Evolutionary conservation across 2,888 invertebrate genomes (phyloP), one percentile per base, ranked within the genome.

Genomic region (Drosophila hawaiiensis): DNA sequence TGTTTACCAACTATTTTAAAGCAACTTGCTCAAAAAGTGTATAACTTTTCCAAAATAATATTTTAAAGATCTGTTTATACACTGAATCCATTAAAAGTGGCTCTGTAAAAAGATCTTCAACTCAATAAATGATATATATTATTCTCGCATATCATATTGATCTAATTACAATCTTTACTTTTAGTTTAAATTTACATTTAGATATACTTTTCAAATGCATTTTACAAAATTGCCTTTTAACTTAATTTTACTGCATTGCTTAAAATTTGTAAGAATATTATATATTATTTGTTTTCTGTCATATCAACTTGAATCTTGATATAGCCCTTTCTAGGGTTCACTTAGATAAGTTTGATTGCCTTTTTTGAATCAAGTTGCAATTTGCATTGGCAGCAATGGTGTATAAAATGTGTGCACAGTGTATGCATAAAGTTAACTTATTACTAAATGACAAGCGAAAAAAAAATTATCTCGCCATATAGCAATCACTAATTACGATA

Each of bases 401-500:
- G n/a, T 5, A 3, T 14, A 1, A 10, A 54, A 19, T 41, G 22
- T 22, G 12, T 16, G 25, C 19, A 70, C 70, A 75, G 71, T 67
- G 33, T n/a, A 25, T 41, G 56, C 53, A 16, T 35, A 67, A 70
- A 61, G 63, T 75, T 29, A 68, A 63, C 68, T 41, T 70, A 66
- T 61, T 53, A 39, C 53, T 29, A 59, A 67, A 47, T 59, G 65
- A 47, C 28, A 63, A 55, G 55, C 39, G 25, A 25, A 10, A 29
- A 58, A 53, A 56, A 53, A 53, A 52, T 53, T 66, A 76, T 68
- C 62, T 61, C 35, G 7, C 29, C 60, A 67, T 76, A 76, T 65
- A 65, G 54, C 65, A 53, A 76, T 60, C 77, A 60, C 81, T 78
- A 78, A 78, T 78, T 80, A 65, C 81, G 59, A 80, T 80, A 65